These are phyloP conservation scores for Bombus confusus DNA, from an alignment of 1,140 invertebrate species.

Conservation along the genomic window DNA sequence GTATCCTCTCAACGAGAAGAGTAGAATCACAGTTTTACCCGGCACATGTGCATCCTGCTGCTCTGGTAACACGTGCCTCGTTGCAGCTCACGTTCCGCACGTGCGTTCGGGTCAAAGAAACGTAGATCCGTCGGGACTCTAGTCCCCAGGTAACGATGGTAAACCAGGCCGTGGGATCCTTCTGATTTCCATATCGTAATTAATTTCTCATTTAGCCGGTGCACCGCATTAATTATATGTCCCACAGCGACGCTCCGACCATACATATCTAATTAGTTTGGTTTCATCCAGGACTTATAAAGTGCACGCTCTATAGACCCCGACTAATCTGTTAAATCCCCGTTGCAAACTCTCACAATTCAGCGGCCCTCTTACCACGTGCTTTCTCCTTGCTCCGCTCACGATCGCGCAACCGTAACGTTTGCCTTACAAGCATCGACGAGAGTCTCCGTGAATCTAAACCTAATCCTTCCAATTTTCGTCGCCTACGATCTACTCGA, in stretches of 20 bases:
- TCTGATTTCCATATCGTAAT: constrained; percentile 74
- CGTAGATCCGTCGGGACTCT: not conserved
- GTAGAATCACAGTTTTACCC: not conserved
- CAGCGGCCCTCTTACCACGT: not conserved
- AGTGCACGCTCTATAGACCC: constrained; percentile 31
- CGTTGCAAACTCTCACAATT: constrained; percentile 22
- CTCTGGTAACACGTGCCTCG: constrained; percentile 28
- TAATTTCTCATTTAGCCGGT: constrained; percentile 71
- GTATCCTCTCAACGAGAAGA: not conserved
- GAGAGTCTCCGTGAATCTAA: not conserved
- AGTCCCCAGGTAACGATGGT: constrained; percentile 12
- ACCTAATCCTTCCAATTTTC: not conserved
- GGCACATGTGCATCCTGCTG: constrained; percentile 5
- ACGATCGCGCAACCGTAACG: not conserved
- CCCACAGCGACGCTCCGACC: constrained; percentile 45
- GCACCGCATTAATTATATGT: constrained; percentile 69
- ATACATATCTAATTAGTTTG: constrained; percentile 71
- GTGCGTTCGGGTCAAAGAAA: constrained; percentile 58
- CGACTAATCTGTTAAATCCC: constrained; percentile 31
- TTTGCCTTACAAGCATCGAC: not conserved
- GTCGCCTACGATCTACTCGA: not conserved
- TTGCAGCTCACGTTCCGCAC: constrained; percentile 25
- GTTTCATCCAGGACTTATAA: constrained; percentile 59
- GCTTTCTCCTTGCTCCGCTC: not conserved
- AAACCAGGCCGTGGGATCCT: constrained; percentile 42